Percentiles rank a stretch among this genome's conserved stretches.
Conservation (phyloP, 1,140 invertebrate species). For the Drosophila biarmipes region DNA sequence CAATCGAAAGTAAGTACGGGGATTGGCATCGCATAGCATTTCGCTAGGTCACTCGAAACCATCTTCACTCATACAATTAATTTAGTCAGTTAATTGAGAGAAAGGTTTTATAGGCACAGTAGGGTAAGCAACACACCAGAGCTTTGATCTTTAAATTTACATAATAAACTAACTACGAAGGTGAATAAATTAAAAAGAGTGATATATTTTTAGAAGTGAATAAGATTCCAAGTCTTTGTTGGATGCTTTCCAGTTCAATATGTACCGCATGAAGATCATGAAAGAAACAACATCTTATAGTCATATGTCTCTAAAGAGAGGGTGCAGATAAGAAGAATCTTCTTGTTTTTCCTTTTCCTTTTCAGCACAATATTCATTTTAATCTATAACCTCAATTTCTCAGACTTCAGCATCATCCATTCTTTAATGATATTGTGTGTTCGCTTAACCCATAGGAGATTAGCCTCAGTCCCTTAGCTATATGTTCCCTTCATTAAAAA, state of each 20-base stretch:
- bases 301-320: not conserved
- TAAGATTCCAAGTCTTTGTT: constrained; percentile 12
- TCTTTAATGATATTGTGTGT: not conserved
- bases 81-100: constrained; percentile 36
- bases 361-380: not conserved
- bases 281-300: not conserved
- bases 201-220: constrained; percentile 29
- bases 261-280: constrained; percentile 3
- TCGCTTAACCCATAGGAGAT: constrained; percentile 8
- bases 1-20: constrained; percentile 68
- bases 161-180: too few relatives aligned
- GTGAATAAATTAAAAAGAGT: not conserved
- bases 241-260: constrained; percentile 27
- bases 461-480: constrained; percentile 11
- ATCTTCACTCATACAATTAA: constrained; percentile 30
- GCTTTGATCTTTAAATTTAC: not conserved
- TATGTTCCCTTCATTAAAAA: constrained; percentile 18
- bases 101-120: not conserved
- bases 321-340: constrained; percentile 14
- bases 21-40: constrained; percentile 11
- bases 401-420: not conserved
- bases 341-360: constrained; percentile 13
- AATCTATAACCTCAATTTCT: constrained; percentile 1
- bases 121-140: not conserved
- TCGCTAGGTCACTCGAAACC: constrained; percentile 16